Conservation (phyloP, 2,797 vertebrate species). For the Monodelphis domestica region DNA sequence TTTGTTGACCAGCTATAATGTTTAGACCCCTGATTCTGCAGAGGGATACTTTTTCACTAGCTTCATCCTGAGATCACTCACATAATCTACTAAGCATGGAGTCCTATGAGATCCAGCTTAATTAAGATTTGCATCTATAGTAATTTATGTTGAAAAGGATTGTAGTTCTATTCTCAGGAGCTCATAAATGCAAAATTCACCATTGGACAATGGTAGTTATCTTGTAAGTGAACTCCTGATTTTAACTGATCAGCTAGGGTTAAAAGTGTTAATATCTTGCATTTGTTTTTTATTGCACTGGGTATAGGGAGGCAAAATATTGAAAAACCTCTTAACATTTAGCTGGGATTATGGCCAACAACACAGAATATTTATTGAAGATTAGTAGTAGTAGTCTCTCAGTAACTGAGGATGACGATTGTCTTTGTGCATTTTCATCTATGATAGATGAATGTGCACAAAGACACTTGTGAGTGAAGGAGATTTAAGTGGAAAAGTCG, state of each 20-base stretch:
- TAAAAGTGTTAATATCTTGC: slow-evolving; percentile 51
- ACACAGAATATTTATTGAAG: slow-evolving; percentile 44
- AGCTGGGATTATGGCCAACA: slow-evolving; percentile 42
- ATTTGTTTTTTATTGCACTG: slow-evolving; percentile 46
- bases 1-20: neutral
- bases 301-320: slow-evolving; percentile 30
- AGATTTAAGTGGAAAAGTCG: no score
- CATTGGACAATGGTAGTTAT: slow-evolving; percentile 9
- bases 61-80: neutral
- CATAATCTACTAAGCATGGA: neutral
- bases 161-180: neutral
- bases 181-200: neutral
- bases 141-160: neutral
- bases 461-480: no score
- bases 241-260: slow-evolving; percentile 49
- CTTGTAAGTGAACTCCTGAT: neutral
- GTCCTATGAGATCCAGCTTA: neutral
- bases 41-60: neutral
- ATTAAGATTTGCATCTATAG: neutral
- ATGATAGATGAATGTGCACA: no score
- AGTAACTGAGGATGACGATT: no score
- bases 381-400: no score
- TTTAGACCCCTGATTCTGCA: neutral
- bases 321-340: slow-evolving; percentile 28
- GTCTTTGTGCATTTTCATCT: no score